A percentile compares a stretch with the other conserved stretches of the same genome.
These are phyloP conservation scores for Drosophila mayri DNA, from an alignment of 1,140 invertebrate genomes.

Conservation along the genomic window DNA sequence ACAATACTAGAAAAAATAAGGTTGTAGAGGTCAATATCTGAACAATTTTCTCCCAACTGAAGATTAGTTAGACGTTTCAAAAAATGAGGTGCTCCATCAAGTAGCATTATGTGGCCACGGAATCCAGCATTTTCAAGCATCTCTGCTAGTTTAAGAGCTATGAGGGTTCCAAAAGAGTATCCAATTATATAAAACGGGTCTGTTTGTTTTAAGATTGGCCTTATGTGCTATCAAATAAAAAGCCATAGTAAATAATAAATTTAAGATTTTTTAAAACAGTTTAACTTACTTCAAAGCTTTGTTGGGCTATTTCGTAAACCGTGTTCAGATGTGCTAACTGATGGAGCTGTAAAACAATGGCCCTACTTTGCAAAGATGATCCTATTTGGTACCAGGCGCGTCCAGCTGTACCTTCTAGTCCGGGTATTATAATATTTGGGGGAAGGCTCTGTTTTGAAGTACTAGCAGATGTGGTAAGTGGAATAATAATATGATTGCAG, in stretches of 20 bases:
- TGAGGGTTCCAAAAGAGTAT: conserved; percentile 89
- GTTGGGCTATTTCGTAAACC: conserved; percentile 58
- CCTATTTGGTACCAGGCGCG: conserved; percentile 78
- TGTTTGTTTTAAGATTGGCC: conserved; percentile 87
- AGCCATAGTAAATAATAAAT: not conserved
- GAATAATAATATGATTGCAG: conserved; percentile 55
- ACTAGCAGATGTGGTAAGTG: conserved; percentile 80
- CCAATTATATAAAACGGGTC: conserved; percentile 87
- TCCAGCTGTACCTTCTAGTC: conserved; percentile 91
- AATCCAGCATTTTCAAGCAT: conserved; percentile 87
- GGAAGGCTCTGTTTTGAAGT: conserved; percentile 75
- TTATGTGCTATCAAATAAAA: conserved; percentile 80
- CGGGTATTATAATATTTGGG: conserved; percentile 91
- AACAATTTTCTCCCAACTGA: conserved; percentile 77
- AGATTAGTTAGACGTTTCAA: conserved; percentile 85
- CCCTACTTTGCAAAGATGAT: conserved; percentile 41
- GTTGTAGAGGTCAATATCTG: conserved; percentile 86
- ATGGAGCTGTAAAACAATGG: conserved; percentile 67
- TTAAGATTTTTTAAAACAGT: no score
- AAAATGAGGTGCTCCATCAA: conserved; percentile 88
- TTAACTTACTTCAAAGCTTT: conserved; percentile 63
- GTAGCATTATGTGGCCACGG: conserved; percentile 86
- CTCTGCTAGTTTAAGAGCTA: conserved; percentile 86
- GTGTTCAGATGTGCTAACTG: conserved; percentile 58
- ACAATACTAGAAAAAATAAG: conserved; percentile 86